Evolutionary conservation across 1,140 invertebrate species (phyloP).

Genomic region (Pseudoatta argentina): DNA sequence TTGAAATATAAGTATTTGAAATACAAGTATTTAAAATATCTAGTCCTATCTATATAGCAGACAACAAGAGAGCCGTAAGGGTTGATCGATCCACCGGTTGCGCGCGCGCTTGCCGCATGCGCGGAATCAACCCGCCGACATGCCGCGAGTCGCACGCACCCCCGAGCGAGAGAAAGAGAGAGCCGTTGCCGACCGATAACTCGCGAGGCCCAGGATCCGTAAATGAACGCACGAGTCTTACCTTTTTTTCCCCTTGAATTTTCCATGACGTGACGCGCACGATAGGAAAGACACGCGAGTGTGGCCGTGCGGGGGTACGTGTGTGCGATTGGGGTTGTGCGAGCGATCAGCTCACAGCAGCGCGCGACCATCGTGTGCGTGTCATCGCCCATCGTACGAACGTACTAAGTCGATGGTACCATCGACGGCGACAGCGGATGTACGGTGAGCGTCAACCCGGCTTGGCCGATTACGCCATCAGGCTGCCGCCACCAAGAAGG

Average conservation of each 20-base stretch:
- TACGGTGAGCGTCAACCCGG: conserved; percentile 74
- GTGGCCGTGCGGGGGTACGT: conserved; percentile 2
- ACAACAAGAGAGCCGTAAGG: neutral
- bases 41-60: neutral
- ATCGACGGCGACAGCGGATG: conserved; percentile 70
- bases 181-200: conserved; percentile 30
- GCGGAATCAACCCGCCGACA: conserved; percentile 40
- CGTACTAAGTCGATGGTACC: conserved; percentile 33
- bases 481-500: conserved; percentile 68
- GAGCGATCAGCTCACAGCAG: conserved; percentile 40
- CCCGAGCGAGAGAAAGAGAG: conserved; percentile 19
- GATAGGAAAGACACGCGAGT: conserved; percentile 9
- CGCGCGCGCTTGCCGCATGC: conserved; percentile 62
- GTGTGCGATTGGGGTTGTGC: neutral
- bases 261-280: conserved; percentile 60
- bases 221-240: conserved; percentile 38
- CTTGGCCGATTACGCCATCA: conserved; percentile 73
- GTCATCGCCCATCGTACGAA: conserved; percentile 39
- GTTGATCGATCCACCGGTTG: conserved; percentile 68
- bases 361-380: conserved; percentile 71
- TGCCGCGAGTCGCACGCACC: conserved; percentile 36
- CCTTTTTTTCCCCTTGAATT: neutral
- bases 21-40: too few species aligned
- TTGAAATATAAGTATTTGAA: too few species aligned
- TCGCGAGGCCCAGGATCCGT: neutral